Base-by-base conservation (phyloP, 2,113 vertebrate species). In the Rhea americana region DNA sequence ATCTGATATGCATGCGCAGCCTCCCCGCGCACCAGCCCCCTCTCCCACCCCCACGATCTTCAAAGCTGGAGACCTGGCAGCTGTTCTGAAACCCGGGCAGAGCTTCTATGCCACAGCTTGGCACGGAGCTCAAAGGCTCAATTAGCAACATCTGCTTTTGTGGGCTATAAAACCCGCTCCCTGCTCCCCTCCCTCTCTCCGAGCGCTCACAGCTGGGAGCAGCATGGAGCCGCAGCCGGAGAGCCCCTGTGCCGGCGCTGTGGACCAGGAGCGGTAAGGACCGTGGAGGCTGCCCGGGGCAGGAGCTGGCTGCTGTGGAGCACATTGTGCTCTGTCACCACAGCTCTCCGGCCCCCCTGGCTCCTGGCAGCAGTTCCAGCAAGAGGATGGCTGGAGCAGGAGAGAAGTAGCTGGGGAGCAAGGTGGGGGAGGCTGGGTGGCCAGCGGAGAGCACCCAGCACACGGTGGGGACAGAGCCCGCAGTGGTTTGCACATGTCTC, bases 61-160 rank as follows among this genome's bases (percentile, higher is more conserved):
- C 96, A 94, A 96, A 96, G 95, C 68, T 79, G 56, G 48, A 1
- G 50, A 85, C 90, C 95, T 96, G 93, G 96, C 94, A 94, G 93
- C 88, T 16, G 77, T 94, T 96, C 95, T 95, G 86, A 96, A 87
- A 66, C 28, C 39, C 14, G 55, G 94, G 93, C 95, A 95, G 95
- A 86, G 91, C 77, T 68, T 89, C 83, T 78, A 53, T 96, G 96
- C 94, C 96, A 89, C 3, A 20, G 93, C 90, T 94, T 96, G 94
- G 93, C 95, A 85, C 30, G 26, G 28, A 92, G 76, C 93, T 95
- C 96, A 94, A 96, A 95, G 96, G 90, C 95, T 95, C 90, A 84
- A 94, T 94, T 89, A 96, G 77, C 93, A 95, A 90, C 96, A 96
- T 90, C 95, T 96, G 96, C 88, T 91, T 85, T 50, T 90, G 90